Conservation (phyloP, 2,888 invertebrate genomes). For the Leucophenga montana region DNA sequence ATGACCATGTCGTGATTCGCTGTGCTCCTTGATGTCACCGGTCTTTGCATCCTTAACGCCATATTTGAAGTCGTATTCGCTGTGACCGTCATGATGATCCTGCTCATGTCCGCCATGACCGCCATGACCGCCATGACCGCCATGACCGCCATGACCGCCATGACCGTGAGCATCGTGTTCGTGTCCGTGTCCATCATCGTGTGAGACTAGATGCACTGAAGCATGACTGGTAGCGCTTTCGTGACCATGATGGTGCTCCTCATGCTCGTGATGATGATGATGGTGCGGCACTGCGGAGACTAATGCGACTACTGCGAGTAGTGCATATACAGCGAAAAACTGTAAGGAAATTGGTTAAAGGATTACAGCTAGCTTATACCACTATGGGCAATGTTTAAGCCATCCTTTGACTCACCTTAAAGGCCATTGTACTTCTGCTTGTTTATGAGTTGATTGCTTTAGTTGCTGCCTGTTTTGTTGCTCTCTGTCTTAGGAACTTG, state of each 20-base stretch:
- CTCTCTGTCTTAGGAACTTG: slow-evolving; percentile 17
- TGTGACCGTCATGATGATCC: slow-evolving; percentile 24
- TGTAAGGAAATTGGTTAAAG: slow-evolving; percentile 17
- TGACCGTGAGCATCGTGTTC: slow-evolving; percentile 38
- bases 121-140: slow-evolving; percentile 35
- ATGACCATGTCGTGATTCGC: slow-evolving; percentile 60
- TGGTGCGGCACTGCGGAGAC: slow-evolving; percentile 39
- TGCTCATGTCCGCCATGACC: slow-evolving; percentile 6
- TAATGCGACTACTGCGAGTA: slow-evolving; percentile 46
- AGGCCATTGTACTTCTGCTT: slow-evolving; percentile 54
- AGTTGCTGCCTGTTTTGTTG: slow-evolving; percentile 43
- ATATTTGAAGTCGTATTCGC: slow-evolving; percentile 59
- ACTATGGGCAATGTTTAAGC: no score
- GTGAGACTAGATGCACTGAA: slow-evolving; percentile 61
- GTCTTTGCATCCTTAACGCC: slow-evolving; percentile 64
- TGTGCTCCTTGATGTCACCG: slow-evolving; percentile 60
- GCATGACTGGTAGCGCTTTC: slow-evolving; percentile 60
- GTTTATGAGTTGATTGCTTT: slow-evolving; percentile 49
- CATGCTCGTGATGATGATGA: slow-evolving; percentile 15
- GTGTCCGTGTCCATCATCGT: slow-evolving; percentile 49
- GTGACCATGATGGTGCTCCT: slow-evolving; percentile 25
- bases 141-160: slow-evolving; percentile 33
- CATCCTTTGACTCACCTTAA: slow-evolving; percentile 50
- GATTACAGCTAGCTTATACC: not conserved
- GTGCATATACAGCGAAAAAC: slow-evolving; percentile 48